Conservation (phyloP, 2,888 invertebrate species). For the Scaptomyza caliginosa region DNA sequence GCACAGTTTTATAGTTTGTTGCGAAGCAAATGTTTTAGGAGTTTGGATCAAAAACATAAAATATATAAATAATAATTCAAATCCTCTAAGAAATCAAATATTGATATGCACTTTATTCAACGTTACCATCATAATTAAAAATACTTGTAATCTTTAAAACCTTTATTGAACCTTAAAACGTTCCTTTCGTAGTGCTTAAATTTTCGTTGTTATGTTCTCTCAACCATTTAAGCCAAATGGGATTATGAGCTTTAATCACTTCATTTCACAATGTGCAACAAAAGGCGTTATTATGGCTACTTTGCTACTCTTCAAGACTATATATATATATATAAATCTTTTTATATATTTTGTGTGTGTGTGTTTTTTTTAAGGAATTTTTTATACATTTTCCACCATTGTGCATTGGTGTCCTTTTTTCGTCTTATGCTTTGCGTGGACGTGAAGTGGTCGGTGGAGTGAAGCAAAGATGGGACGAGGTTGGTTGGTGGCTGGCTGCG, state of each 20-base stretch:
- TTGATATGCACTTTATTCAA: background rate
- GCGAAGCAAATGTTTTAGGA: too few relatives aligned
- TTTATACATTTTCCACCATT: slow-evolving; percentile 60
- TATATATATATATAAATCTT: background rate
- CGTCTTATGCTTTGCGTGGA: slow-evolving; percentile 64
- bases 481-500: slow-evolving; percentile 25
- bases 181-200: slow-evolving; percentile 6
- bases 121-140: background rate
- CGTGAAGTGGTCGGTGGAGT: background rate
- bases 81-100: too few relatives aligned
- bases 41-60: too few relatives aligned
- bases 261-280: slow-evolving; percentile 72
- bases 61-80: too few relatives aligned
- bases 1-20: background rate
- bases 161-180: background rate
- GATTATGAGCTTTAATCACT: slow-evolving; percentile 72
- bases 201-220: slow-evolving; percentile 17
- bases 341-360: slow-evolving; percentile 1
- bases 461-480: too few relatives aligned
- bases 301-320: slow-evolving; percentile 20
- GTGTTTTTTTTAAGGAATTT: slow-evolving; percentile 29
- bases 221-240: slow-evolving; percentile 56
- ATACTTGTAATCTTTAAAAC: background rate
- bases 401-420: slow-evolving; percentile 64
- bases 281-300: slow-evolving; percentile 63